A percentile compares a stretch with the other conserved stretches of the same genome.
Conservation (phyloP, 2,888 invertebrate genomes). For the Xestia c-nigrum region DNA sequence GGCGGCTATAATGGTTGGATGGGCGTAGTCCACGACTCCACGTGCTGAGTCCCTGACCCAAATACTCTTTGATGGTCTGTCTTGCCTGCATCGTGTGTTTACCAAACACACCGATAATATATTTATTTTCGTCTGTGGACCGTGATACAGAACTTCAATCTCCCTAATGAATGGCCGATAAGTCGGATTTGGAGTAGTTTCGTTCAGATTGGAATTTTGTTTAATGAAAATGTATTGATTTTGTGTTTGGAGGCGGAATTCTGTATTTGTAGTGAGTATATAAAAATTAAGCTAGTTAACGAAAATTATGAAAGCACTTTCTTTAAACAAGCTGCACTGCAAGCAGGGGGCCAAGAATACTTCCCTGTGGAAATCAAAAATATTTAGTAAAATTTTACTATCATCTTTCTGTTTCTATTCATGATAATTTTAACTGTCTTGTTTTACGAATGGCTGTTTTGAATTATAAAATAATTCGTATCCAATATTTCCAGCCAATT, state of each 20-base stretch:
- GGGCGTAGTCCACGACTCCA: constrained; percentile 77
- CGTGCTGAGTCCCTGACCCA: constrained; percentile 78
- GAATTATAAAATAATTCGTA: neutral
- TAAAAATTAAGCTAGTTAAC: neutral
- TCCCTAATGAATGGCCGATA: constrained; percentile 49
- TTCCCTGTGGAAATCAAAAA: constrained; percentile 10
- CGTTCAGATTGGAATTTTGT: constrained; percentile 16
- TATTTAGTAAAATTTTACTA: neutral
- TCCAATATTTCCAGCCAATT: constrained; percentile 12
- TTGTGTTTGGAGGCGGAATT: neutral
- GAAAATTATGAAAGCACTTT: neutral
- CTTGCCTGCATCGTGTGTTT: constrained; percentile 68
- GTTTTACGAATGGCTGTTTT: neutral
- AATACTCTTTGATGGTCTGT: constrained; percentile 71
- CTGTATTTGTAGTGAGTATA: neutral
- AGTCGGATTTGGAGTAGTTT: constrained; percentile 19
- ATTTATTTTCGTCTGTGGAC: constrained; percentile 58
- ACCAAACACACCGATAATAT: constrained; percentile 64
- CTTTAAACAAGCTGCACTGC: neutral
- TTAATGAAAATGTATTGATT: constrained; percentile 28
- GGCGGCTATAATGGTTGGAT: constrained; percentile 68
- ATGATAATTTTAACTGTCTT: neutral
- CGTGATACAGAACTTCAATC: constrained; percentile 52
- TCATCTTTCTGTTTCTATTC: neutral
- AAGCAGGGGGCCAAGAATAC: neutral